Conservation (phyloP, 2,888 invertebrate species). For the Habroteleia sp. region DNA sequence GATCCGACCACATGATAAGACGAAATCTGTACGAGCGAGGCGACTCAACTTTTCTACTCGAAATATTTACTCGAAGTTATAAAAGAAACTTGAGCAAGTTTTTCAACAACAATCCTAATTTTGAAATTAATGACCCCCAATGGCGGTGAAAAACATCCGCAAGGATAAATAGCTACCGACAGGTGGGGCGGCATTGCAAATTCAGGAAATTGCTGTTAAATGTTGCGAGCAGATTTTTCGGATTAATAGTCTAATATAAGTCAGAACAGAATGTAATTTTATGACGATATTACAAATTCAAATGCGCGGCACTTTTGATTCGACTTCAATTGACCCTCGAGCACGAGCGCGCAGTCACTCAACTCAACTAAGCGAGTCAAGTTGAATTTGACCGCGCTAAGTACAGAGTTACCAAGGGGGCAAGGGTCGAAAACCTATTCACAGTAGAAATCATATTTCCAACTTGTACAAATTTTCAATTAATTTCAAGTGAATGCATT, state of each 20-base stretch:
- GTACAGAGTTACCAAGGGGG: not conserved
- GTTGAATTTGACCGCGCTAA: slow-evolving; percentile 39
- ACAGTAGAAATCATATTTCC: too few species aligned
- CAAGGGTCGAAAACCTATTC: too few species aligned
- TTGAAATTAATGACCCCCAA: not conserved
- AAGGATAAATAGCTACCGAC: not conserved
- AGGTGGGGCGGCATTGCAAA: not conserved
- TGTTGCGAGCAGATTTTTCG: slow-evolving; percentile 5
- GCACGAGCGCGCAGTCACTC: slow-evolving; percentile 28
- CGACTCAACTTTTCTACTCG: not conserved
- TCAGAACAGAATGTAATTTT: slow-evolving; percentile 25
- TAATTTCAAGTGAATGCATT: too few species aligned
- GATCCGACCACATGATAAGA: slow-evolving; percentile 21
- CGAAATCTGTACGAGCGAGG: slow-evolving; percentile 12
- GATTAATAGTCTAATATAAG: slow-evolving; percentile 18
- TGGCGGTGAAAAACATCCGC: not conserved
- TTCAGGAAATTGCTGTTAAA: not conserved
- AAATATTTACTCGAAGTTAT: not conserved
- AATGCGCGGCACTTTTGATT: slow-evolving; percentile 14
- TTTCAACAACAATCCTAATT: not conserved
- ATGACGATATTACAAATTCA: slow-evolving; percentile 32
- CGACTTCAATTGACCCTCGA: slow-evolving; percentile 39
- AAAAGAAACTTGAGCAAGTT: not conserved
- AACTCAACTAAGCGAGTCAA: slow-evolving; percentile 19
- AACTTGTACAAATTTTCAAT: too few species aligned